phyloP scores from a whole-genome alignment of 2,113 vertebrate species.

The Chionis minor region DNA sequence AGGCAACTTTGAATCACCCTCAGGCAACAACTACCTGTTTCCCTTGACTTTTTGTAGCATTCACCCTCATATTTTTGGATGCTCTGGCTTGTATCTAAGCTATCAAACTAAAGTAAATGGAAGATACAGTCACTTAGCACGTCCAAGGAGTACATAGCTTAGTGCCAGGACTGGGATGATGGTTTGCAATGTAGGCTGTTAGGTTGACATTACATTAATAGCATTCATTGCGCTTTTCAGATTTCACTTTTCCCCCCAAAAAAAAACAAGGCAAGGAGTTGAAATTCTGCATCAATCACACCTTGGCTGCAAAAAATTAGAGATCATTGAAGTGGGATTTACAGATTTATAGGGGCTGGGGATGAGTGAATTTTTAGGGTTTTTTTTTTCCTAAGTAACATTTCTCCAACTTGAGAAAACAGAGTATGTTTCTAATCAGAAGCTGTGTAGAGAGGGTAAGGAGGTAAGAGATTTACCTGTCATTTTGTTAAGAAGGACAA shows the following conservation, averaged over 20 bases:
- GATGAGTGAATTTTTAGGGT: background rate
- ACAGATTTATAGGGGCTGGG: background rate
- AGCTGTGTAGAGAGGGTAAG: background rate
- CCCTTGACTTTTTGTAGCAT: background rate
- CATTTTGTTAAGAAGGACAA: constrained; percentile 25
- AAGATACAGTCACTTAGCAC: background rate
- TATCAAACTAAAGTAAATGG: background rate
- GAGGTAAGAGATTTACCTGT: background rate
- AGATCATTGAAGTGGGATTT: background rate
- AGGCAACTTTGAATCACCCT: background rate
- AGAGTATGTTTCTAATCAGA: background rate
- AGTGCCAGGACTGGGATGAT: background rate
- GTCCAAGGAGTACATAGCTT: background rate
- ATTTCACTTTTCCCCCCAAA: accelerated
- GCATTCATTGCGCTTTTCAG: background rate
- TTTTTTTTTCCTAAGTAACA: background rate
- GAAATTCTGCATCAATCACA: background rate
- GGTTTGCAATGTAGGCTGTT: background rate
- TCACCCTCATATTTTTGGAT: background rate
- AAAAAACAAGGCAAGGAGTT: background rate
- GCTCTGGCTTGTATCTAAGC: background rate
- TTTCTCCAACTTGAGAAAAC: background rate
- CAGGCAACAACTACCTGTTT: background rate
- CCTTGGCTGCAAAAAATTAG: background rate
- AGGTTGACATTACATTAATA: background rate